Evolutionary conservation across 2,888 invertebrate species (phyloP), one percentile per base, ranked within the genome.

Genomic region (Tipula helvola): DNA sequence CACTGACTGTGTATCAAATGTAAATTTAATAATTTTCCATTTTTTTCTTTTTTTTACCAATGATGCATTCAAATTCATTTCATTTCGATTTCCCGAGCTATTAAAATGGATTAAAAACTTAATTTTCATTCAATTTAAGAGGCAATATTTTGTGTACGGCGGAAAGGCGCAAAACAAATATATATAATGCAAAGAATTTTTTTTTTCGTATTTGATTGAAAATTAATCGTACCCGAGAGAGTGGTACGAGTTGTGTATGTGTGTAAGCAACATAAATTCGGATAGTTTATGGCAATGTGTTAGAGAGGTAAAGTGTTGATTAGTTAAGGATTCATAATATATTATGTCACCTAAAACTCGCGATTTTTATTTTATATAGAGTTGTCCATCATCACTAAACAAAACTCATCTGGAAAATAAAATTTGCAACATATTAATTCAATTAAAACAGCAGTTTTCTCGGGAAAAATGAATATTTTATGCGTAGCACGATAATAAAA

Each of bases 101-200:
- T 71, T 71, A 71, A 71, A 71, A 71, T 71, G 71, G 71, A 71
- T 71, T 71, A 71, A 71, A 71, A 71, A 71, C 71, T 71, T 71
- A 71, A 71, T 71, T 71, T 71, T 71, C 71, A 71, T 71, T 71
- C 71, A 71, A 71, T 71, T 71, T 71, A 71, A 71, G 71, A 71
- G 71, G 71, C 71, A 71, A 71, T 71, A 71, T 71, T 71, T 71
- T 71, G 18, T 71, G 28, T 71, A 71, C 18, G 71, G 71, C 71
- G 71, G 71, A 71, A 71, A 71, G 28, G 28, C 57, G 18, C 18
- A 57, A 57, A 57, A 18, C 57, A 57, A 57, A 57, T 57, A 28
- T 1, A 28, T 1, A 57, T 18, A 57, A 57, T 7, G 16, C 18
- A 7, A 57, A 57, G 18, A 18, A 18, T 57, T 57, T 47, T 28